These are phyloP conservation scores for Chaetops frenatus DNA, from an alignment of 2,113 vertebrate species.

Conservation along the genomic window DNA sequence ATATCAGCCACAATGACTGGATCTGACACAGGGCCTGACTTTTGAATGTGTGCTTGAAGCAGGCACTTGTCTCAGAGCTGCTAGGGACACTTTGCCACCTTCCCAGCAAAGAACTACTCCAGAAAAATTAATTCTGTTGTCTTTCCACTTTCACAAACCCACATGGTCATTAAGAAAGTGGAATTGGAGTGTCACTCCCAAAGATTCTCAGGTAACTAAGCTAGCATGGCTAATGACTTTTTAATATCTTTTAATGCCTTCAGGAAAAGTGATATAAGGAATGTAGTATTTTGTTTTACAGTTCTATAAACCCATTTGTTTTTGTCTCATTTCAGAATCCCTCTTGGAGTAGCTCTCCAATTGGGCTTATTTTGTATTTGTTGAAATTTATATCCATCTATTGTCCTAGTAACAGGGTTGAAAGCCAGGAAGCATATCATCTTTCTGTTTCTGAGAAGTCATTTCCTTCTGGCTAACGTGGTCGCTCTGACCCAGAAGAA, in stretches of 20 bases:
- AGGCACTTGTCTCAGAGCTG: neutral
- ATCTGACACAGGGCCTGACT: neutral
- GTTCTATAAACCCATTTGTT: slow-evolving; percentile 22
- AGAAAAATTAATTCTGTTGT: slow-evolving; percentile 3
- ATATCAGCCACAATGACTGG: neutral
- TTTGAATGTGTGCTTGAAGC: neutral
- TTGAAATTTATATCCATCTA: slow-evolving; percentile 37
- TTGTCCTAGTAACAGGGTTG: slow-evolving; percentile 5
- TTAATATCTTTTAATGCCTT: slow-evolving; percentile 32
- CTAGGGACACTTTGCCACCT: neutral
- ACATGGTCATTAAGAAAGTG: slow-evolving; percentile 1
- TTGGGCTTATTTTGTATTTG: slow-evolving; percentile 28
- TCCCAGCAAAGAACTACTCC: neutral
- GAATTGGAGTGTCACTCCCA: slow-evolving; percentile 15
- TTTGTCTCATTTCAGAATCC: slow-evolving; percentile 22
- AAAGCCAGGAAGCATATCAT: slow-evolving; percentile 5
- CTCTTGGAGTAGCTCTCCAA: slow-evolving; percentile 6
- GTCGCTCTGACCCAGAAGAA: slow-evolving; percentile 46
- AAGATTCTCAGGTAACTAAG: slow-evolving; percentile 50
- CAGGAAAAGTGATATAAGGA: slow-evolving; percentile 15
- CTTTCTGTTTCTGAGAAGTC: neutral
- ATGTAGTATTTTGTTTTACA: slow-evolving; percentile 47
- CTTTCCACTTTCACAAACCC: neutral
- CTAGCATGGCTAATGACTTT: slow-evolving; percentile 34
- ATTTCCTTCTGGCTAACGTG: slow-evolving; percentile 26